Conservation (phyloP, 1,140 invertebrate species). For the Dufourea novaeangliae region DNA sequence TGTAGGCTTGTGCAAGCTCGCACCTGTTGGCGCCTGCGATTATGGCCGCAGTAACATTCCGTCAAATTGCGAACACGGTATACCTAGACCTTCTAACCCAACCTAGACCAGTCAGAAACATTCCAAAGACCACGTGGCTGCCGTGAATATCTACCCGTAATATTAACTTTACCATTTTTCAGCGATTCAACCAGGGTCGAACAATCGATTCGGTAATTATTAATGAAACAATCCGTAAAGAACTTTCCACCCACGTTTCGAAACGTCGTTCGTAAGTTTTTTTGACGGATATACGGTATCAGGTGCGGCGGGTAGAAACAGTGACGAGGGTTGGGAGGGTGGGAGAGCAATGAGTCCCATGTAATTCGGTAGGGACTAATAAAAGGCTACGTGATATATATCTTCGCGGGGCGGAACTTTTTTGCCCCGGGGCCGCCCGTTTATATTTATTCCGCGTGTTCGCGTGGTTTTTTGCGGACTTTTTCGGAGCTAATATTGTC, state of each 20-base stretch:
- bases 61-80: constrained; percentile 78
- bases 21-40: constrained; percentile 81
- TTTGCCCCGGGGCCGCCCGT: constrained; percentile 1
- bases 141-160: too few relatives aligned
- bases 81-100: constrained; percentile 64
- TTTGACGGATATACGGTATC: constrained; percentile 43
- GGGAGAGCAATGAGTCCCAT: constrained; percentile 33
- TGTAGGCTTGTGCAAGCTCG: constrained; percentile 75
- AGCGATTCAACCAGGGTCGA: neutral
- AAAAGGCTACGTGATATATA: constrained; percentile 54
- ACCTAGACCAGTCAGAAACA: constrained; percentile 29
- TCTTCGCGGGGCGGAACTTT: constrained; percentile 41
- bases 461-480: constrained; percentile 57
- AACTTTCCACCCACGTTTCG: too few relatives aligned
- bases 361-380: constrained; percentile 52
- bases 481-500: constrained; percentile 64
- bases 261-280: neutral
- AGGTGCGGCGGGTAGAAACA: constrained; percentile 35
- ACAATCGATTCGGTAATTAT: too few relatives aligned
- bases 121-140: constrained; percentile 23
- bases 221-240: too few relatives aligned
- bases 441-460: constrained; percentile 54
- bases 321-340: constrained; percentile 10
- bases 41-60: constrained; percentile 82
- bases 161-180: neutral